These are phyloP conservation scores for Zaprionus ornatus DNA, from an alignment of 1,140 invertebrate genomes.

Conservation along the genomic window DNA sequence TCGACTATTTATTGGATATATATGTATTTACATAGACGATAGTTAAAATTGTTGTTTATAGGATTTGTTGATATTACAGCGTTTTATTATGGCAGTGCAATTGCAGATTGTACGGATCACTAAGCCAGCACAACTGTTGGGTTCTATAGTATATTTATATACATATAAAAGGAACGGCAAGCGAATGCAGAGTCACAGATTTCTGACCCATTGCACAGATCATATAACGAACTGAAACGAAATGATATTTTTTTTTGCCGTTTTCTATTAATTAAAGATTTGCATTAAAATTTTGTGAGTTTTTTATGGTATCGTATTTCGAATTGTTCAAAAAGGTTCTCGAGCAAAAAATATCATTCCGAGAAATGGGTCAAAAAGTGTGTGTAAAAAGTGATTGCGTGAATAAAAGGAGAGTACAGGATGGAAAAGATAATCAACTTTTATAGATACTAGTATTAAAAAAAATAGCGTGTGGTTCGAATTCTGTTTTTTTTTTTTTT, in stretches of 20 bases:
- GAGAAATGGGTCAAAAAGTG: slow-evolving; percentile 77
- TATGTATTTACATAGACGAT: slow-evolving; percentile 22
- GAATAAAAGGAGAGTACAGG: slow-evolving; percentile 18
- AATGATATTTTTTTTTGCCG: slow-evolving; percentile 48
- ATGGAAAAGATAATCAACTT: slow-evolving; percentile 13
- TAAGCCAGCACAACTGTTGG: background rate
- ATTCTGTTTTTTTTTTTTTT: too few species aligned
- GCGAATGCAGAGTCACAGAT: slow-evolving; percentile 41
- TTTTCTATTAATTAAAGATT: background rate
- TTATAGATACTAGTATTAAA: slow-evolving; percentile 22
- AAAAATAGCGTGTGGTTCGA: slow-evolving; percentile 35
- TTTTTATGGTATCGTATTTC: slow-evolving; percentile 15
- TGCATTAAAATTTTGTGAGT: slow-evolving; percentile 18
- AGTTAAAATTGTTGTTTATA: slow-evolving; percentile 31
- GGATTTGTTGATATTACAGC: slow-evolving; percentile 23
- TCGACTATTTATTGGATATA: background rate
- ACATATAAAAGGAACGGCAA: slow-evolving; percentile 33
- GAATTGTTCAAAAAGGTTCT: slow-evolving; percentile 72
- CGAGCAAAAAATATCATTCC: slow-evolving; percentile 84
- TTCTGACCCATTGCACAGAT: slow-evolving; percentile 41
- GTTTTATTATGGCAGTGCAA: slow-evolving; percentile 44
- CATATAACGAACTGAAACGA: slow-evolving; percentile 27
- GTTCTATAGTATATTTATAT: background rate
- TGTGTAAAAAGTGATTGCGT: slow-evolving; percentile 25
- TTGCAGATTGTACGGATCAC: slow-evolving; percentile 5